Conservation (phyloP, 2,888 invertebrate species). For the Dasysyrphus tricinctus region DNA sequence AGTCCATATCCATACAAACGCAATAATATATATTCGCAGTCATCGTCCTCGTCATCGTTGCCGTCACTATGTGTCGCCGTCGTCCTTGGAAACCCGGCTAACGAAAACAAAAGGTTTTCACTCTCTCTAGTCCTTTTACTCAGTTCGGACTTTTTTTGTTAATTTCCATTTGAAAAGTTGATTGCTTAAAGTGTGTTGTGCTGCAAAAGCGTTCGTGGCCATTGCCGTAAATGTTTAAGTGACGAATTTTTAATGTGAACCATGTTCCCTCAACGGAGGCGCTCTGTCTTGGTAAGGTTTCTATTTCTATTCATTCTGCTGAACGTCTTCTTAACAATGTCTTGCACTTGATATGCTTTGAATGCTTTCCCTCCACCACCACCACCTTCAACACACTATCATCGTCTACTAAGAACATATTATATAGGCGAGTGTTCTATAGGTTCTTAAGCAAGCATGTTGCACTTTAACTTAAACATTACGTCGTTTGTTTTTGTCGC, state of each 20-base stretch:
- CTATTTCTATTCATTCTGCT: conserved; percentile 49
- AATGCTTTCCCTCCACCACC: conserved; percentile 43
- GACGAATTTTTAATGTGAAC: conserved; percentile 32
- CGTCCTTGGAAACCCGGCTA: conserved; percentile 61
- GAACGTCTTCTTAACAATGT: conserved; percentile 39
- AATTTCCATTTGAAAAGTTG: conserved; percentile 61
- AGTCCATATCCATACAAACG: conserved; percentile 17
- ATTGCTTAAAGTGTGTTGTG: conserved; percentile 62
- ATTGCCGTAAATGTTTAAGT: conserved; percentile 30
- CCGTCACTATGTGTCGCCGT: not conserved
- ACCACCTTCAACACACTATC: not conserved
- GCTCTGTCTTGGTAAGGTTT: conserved; percentile 66
- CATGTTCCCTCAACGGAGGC: conserved; percentile 47
- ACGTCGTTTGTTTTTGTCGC: conserved; percentile 5
- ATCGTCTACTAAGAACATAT: not conserved
- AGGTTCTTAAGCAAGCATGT: conserved; percentile 30
- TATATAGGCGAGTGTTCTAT: not conserved
- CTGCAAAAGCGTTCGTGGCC: conserved; percentile 25
- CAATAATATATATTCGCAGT: not conserved
- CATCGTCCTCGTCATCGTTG: conserved; percentile 4
- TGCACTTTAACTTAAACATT: conserved; percentile 57
- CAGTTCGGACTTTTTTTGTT: conserved; percentile 8
- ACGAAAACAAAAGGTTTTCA: conserved; percentile 63
- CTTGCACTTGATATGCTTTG: conserved; percentile 68
- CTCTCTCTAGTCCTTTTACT: conserved; percentile 43